Base-by-base conservation (phyloP, 2,797 vertebrate genomes). In the Simalia tracyae region DNA sequence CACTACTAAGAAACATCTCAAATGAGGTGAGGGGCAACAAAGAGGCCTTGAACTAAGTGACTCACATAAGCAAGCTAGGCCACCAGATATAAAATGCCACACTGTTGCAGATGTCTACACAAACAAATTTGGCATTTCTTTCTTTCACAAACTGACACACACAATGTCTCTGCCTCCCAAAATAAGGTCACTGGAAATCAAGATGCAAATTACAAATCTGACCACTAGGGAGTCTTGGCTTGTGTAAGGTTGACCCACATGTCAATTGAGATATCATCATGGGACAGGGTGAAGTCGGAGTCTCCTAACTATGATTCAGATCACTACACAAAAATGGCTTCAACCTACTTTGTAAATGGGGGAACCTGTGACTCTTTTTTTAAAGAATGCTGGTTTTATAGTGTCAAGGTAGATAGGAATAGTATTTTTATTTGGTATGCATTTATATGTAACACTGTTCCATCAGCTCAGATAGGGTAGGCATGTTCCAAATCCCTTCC, bases 181-280 rank as follows among this genome's bases (percentile, higher is more conserved):
- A 60, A 4, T 31, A 19, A 63, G 91, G 54, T 92, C 36, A 50
- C 28, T 4, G 5, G 81, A 50, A 61, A 28, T 36, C 60, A 42
- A 86, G 46, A 24, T 14, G 24, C 36, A 12, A 64, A 46, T 89
- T 31, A 89, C 50, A 85, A 92, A 89, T 54, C 26, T 60, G 17
- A 89, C 28, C 4, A 26, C 72, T 87, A 4, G 22, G 42, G 11
- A 89, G 8, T 66, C 61, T 89, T 31, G 2, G 57, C n/a, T 87
- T 87, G 66, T 12, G 22, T 59, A 92, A 90, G 84, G 42, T 12
- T 12, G 22, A 54, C 31, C 46, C 24, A 24, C 7, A 28, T 66
- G 42, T 9, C 46, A 95, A 93, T 93, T 95, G 94, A 92, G 94
- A 26, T 93, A 68, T 84, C 92, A 36, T 63, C 90, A 92, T 91